phyloP scores from a whole-genome alignment of 2,797 vertebrate genomes.

The Onychomys arenicola region DNA sequence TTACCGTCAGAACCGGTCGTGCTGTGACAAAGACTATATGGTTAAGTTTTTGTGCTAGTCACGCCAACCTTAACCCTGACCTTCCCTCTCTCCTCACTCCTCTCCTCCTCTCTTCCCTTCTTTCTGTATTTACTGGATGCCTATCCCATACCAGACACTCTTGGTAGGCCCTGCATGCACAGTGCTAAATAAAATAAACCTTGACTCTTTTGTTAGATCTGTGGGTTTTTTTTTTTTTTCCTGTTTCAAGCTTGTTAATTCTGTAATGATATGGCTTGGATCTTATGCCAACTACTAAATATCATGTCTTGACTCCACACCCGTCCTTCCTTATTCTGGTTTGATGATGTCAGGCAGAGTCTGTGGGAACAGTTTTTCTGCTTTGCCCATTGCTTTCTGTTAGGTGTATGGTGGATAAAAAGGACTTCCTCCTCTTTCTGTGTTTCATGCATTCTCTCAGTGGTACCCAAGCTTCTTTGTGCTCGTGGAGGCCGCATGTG shows the following conservation, averaged over 20 bases:
- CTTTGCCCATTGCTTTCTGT: conserved; percentile 29
- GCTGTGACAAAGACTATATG: background rate
- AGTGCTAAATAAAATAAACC: conserved; percentile 35
- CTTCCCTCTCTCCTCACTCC: background rate
- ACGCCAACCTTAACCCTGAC: background rate
- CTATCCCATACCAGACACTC: background rate
- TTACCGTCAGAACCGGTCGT: background rate
- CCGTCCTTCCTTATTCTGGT: background rate
- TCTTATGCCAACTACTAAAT: conserved; percentile 22
- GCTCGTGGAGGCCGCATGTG: background rate
- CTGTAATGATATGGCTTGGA: conserved; percentile 1
- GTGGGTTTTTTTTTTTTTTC: background rate
- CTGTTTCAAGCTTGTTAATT: conserved; percentile 25
- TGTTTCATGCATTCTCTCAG: background rate
- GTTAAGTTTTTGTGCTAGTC: background rate
- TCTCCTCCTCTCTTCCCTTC: background rate
- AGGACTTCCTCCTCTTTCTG: background rate
- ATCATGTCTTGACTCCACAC: background rate
- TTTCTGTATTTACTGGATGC: background rate
- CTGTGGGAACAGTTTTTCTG: background rate
- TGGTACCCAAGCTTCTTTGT: background rate
- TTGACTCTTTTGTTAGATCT: background rate
- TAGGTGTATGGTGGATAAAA: background rate
- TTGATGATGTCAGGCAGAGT: background rate
- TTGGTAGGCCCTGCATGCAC: background rate